Evolutionary conservation across 2,888 invertebrate species (phyloP), one percentile per base, ranked within the genome.

Genomic region (Trichopoda pennipes): DNA sequence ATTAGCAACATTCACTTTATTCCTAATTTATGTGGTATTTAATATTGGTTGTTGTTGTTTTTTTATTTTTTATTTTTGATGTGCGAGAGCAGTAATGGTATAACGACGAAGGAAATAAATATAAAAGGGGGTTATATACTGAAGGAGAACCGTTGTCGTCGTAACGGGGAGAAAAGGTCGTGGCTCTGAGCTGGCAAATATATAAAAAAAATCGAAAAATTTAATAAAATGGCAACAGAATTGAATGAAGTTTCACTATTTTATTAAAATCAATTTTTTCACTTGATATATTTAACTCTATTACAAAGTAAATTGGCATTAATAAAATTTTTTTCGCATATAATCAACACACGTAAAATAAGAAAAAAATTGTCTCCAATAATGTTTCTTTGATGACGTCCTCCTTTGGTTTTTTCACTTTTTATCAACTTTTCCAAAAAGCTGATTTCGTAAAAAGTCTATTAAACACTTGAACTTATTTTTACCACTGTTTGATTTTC

Each of bases 141-240:
- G 66, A 68, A 68, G 74, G 75, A 82, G 70, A 72, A 75, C 66
- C 66, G 72, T 76, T 75, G 58, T 75, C 68, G 73, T 73, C 69
- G 78, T 66, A 75, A 82, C 74, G 64, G 64, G 74, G 82, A 75
- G 70, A 79, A 53, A 79, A 82, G 79, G 79, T 76, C 76, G 79
- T 75, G 66, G 68, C 70, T 82, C 79, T 79, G 75, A 79, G 81
- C 81, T 82, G 81, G 81, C 79, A 82, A 79, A 82, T 69, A 66
- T 38, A 77, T 47, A 74, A 78, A 72, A 47, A 55, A 21, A 21
- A 68, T 72, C 17, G 2, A 58, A 56, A 66, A 73, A 66, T n/a
- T 14, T 32, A 28, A 55, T 28, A 28, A 16, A 12, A 1, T 38
- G 49, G n/a, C 14, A 28, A 49, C 19, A 74, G 19, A 56, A 47